Evolutionary conservation across 2,113 vertebrate species (phyloP), one percentile per base, ranked within the genome.

Genomic region (Mionectes macconnelli): DNA sequence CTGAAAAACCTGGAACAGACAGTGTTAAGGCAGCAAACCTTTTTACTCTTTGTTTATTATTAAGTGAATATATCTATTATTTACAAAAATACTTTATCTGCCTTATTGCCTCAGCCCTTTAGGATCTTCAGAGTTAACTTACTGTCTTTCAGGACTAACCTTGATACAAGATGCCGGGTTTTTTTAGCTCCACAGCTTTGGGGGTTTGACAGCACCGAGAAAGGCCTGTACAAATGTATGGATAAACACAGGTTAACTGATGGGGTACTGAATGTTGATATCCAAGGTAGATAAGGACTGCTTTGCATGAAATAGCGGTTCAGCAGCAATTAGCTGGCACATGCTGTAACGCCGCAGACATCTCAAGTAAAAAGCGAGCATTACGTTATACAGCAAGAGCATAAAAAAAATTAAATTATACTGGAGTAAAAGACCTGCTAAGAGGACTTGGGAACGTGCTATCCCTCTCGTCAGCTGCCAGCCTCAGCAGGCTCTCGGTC

Each of bases 311-410:
- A 56, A 64, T 30, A 5, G 6, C 39, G 9, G 52, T 56, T 25
- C 42, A n/a, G 50, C 67, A 33, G 44, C 57, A 13, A 56, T 30
- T 16, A 52, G 33, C 59, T 12, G 22, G 23, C 50, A n/a, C 50
- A 30, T 4, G 33, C 66, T 35, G 75, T 14, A 86, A 35, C 44
- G 2, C 50, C 2, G 49, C 24, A 2, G 59, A 12, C 3, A 0
- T 4, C 27, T 19, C 33, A 85, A 77, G 33, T 45, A 49, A 93
- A 49, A 31, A 49, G 5, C 1, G 23, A 59, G 15, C 12, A 6
- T 5, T 7, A n/a, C 1, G 0, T 50, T 62, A 6, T 7, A 15
- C 1, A 57, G 62, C 45, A 23, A 40, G 33, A 59, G 24, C 8
- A 12, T 31, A 21, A 69, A 62, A 69, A 62, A 49, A 9, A 35